Percentiles rank a stretch among this genome's conserved stretches.
phyloP scores from a whole-genome alignment of 2,888 invertebrate genomes.

The Pollenia griseotomentosa region DNA sequence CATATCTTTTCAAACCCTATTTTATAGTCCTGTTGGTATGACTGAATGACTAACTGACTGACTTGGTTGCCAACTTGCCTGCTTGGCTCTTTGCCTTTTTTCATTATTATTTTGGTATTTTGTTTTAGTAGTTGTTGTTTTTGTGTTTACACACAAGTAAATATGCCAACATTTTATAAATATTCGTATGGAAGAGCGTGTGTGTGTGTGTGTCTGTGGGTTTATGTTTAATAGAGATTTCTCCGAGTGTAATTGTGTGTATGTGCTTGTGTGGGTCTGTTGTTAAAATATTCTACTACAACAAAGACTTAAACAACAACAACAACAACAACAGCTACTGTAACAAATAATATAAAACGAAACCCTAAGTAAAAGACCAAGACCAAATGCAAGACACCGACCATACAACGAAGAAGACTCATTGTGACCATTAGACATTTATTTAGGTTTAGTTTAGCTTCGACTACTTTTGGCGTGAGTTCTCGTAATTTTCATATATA shows the following conservation, averaged over 20 bases:
- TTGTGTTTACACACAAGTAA: conserved; percentile 65
- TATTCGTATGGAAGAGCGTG: background rate
- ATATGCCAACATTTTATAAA: conserved; percentile 69
- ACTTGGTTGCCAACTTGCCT: background rate
- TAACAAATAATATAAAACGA: conserved; percentile 24
- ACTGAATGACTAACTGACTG: background rate
- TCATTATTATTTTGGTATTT: conserved; percentile 66
- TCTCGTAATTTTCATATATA: conserved; percentile 67
- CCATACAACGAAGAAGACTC: conserved; percentile 67
- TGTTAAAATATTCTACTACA: conserved; percentile 7
- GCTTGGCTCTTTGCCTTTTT: conserved; percentile 57
- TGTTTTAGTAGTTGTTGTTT: conserved; percentile 22
- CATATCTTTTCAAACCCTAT: background rate
- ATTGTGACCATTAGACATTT: conserved; percentile 73
- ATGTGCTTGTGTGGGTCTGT: conserved; percentile 17
- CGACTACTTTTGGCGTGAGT: conserved; percentile 74
- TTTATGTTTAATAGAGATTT: background rate
- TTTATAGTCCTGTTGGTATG: background rate
- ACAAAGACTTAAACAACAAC: conserved; percentile 8
- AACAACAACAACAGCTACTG: background rate
- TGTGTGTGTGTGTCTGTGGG: background rate
- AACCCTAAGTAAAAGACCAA: conserved; percentile 71
- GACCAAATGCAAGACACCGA: conserved; percentile 71
- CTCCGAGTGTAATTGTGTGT: background rate
- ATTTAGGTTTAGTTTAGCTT: conserved; percentile 73